phyloP scores from a whole-genome alignment of 1,140 invertebrate species.

The Leptoteleia sp. region DNA sequence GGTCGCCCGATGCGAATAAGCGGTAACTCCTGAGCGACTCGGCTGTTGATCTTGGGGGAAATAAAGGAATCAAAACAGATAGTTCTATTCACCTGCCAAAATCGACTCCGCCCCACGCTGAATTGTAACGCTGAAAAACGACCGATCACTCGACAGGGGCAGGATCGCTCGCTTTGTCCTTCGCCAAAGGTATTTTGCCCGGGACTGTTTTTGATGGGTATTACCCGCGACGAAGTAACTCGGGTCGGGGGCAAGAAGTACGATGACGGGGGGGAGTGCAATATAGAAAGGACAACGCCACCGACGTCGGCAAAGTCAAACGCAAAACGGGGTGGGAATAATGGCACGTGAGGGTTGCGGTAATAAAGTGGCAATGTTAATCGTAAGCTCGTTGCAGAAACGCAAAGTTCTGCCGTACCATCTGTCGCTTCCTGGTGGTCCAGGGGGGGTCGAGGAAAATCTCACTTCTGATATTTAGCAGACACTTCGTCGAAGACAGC shows the following conservation, averaged over 20 bases:
- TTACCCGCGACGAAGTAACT: slow-evolving; percentile 33
- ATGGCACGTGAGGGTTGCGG: slow-evolving; percentile 24
- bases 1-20: slow-evolving; percentile 33
- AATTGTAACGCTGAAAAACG: neutral
- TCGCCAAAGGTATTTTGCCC: neutral
- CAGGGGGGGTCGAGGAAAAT: slow-evolving; percentile 25
- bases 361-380: slow-evolving; percentile 69
- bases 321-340: slow-evolving; percentile 14
- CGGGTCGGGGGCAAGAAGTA: slow-evolving; percentile 4
- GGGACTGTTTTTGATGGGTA: slow-evolving; percentile 4
- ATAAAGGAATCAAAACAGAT: neutral
- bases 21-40: slow-evolving; percentile 29
- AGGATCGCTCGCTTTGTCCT: slow-evolving; percentile 8
- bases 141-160: slow-evolving; percentile 6
- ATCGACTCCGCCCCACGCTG: neutral
- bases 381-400: slow-evolving; percentile 62
- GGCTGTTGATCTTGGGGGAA: slow-evolving; percentile 14
- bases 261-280: slow-evolving; percentile 6
- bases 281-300: slow-evolving; percentile 24
- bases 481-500: slow-evolving; percentile 42
- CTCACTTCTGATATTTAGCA: slow-evolving; percentile 42
- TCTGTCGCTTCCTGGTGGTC: slow-evolving; percentile 55
- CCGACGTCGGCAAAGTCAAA: slow-evolving; percentile 39
- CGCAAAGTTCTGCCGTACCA: slow-evolving; percentile 58
- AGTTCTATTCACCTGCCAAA: slow-evolving; percentile 33